Evolutionary conservation across 2,113 vertebrate genomes (phyloP).

Genomic region (Porphyrio hochstetteri): DNA sequence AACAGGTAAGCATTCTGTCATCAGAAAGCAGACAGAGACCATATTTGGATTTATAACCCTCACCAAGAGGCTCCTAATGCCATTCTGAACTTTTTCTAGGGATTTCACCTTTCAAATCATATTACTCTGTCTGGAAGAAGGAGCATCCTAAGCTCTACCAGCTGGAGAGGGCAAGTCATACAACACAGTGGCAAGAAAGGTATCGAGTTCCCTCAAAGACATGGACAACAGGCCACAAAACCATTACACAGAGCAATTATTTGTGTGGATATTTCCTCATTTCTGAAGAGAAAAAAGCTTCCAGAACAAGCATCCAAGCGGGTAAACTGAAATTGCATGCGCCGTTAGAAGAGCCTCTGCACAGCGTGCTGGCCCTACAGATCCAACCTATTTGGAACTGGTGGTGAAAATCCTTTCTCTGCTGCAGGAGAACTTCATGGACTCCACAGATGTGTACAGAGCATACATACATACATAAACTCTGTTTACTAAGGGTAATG

Average conservation of each 20-base stretch:
- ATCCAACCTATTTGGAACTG: constrained; percentile 80
- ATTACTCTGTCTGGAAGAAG: background rate
- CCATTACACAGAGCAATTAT: background rate
- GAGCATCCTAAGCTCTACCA: background rate
- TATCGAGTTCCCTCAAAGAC: background rate
- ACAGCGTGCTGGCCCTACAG: constrained; percentile 72
- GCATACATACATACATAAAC: constrained; percentile 72
- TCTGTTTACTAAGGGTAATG: constrained; percentile 76
- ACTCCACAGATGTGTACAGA: constrained; percentile 75
- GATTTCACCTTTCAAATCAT: background rate
- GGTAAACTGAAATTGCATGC: fast-evolving
- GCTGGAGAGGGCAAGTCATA: background rate
- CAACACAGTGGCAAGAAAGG: background rate
- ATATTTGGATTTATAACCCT: background rate
- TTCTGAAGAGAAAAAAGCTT: background rate
- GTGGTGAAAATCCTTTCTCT: constrained; percentile 74
- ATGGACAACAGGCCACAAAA: background rate
- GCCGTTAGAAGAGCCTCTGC: background rate
- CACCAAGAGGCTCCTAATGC: background rate
- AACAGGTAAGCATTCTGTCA: background rate
- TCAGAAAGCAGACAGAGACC: background rate
- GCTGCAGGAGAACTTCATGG: constrained; percentile 79
- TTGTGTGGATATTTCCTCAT: background rate
- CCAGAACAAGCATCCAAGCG: background rate
- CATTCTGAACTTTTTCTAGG: background rate